Conservation (phyloP, 2,113 vertebrate species). For the Callipepla squamata region DNA sequence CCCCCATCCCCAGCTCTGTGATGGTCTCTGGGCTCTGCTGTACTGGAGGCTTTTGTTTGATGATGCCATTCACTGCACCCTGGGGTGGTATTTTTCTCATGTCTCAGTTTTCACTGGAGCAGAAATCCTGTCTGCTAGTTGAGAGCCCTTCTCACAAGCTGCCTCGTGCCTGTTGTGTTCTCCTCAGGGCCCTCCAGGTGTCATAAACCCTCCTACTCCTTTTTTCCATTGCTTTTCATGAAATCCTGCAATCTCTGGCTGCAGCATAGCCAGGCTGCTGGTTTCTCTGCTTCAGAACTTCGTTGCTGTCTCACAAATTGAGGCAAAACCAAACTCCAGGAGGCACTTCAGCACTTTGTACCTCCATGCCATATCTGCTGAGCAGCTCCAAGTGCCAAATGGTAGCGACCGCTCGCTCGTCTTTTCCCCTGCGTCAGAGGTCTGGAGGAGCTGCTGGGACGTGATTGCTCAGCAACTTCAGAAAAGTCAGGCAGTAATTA, state of each 20-base stretch:
- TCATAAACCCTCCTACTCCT: rapidly evolving
- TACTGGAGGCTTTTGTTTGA: background rate
- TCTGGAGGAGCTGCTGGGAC: background rate
- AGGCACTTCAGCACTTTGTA: background rate
- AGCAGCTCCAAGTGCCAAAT: background rate
- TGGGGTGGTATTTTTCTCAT: background rate
- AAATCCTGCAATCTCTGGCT: background rate
- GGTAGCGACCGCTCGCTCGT: rapidly evolving
- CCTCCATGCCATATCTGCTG: rapidly evolving
- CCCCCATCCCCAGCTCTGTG: background rate
- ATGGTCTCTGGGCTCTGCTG: background rate
- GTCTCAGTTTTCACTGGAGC: background rate
- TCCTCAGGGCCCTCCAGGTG: background rate
- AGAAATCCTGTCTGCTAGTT: background rate
- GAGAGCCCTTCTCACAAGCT: background rate
- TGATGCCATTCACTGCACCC: background rate
- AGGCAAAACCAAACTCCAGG: background rate
- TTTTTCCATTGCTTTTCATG: background rate
- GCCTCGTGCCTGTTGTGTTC: rapidly evolving
- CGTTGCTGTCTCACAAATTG: background rate
- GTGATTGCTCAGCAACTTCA: conserved; percentile 39
- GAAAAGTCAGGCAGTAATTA: background rate
- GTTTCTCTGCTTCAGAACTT: background rate
- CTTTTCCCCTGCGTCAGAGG: background rate
- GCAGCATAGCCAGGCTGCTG: rapidly evolving